Percentiles rank a stretch among this genome's conserved stretches.
Evolutionary conservation across 2,113 vertebrate species (phyloP).

Genomic region (Thomomys bottae): DNA sequence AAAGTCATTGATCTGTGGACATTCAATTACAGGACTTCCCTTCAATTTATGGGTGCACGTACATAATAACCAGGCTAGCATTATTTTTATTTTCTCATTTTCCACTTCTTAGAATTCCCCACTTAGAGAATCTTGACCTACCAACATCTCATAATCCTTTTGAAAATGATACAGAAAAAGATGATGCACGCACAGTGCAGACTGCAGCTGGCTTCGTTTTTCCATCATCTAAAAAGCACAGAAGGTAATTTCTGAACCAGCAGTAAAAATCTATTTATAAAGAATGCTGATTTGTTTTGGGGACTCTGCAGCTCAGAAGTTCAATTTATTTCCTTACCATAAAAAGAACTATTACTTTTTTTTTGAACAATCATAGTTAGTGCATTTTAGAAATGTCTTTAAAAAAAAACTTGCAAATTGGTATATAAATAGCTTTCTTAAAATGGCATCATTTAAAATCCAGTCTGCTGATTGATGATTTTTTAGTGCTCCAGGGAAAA

Average conservation of each 20-base stretch:
- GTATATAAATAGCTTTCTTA: slow-evolving; percentile 79
- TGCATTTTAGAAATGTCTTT: slow-evolving; percentile 81
- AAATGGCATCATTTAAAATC: slow-evolving; percentile 76
- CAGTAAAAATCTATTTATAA: slow-evolving; percentile 83
- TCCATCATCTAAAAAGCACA: slow-evolving; percentile 76
- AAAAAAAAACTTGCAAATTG: slow-evolving; percentile 79
- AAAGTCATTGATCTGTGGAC: background rate
- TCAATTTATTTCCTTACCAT: slow-evolving; percentile 78
- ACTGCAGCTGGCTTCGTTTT: slow-evolving; percentile 72
- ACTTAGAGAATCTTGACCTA: slow-evolving; percentile 38
- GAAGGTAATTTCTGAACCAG: slow-evolving; percentile 80
- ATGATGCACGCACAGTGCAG: slow-evolving; percentile 58
- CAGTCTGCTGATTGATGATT: slow-evolving; percentile 72
- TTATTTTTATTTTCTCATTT: slow-evolving; percentile 60
- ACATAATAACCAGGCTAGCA: background rate
- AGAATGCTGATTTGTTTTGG: slow-evolving; percentile 84
- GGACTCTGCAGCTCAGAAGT: slow-evolving; percentile 74
- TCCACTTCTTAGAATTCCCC: slow-evolving; percentile 33
- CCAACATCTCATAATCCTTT: slow-evolving; percentile 20
- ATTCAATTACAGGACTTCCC: background rate
- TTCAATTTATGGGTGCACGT: background rate
- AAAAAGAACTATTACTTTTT: slow-evolving; percentile 78
- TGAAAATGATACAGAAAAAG: slow-evolving; percentile 76
- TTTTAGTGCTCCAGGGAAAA: background rate
- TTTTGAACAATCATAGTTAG: slow-evolving; percentile 77